A percentile compares a stretch with the other conserved stretches of the same genome.
These are phyloP conservation scores for Cisticola juncidis DNA, from an alignment of 2,113 vertebrate genomes.

Conservation along the genomic window DNA sequence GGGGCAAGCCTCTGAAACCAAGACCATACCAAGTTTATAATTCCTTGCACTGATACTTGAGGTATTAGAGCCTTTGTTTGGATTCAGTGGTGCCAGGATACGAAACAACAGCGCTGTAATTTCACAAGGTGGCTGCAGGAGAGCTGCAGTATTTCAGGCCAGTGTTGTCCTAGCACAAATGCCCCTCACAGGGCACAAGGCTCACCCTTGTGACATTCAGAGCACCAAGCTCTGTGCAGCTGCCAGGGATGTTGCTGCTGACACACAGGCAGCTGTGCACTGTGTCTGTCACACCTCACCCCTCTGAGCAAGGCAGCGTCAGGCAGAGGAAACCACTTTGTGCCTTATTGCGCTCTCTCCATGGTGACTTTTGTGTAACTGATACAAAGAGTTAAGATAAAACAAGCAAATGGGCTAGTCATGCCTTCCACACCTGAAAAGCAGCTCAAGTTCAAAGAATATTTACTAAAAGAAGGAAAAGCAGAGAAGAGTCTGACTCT, in stretches of 20 bases:
- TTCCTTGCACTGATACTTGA: background rate
- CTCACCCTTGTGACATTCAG: background rate
- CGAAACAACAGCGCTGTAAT: background rate
- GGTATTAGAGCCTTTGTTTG: background rate
- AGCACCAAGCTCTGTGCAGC: background rate
- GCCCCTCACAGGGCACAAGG: rapidly evolving
- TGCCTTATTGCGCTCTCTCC: background rate
- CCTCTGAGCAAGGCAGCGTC: background rate
- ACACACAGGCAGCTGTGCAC: background rate
- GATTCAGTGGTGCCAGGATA: background rate
- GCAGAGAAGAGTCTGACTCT: background rate
- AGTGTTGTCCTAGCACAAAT: rapidly evolving
- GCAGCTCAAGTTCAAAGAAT: background rate
- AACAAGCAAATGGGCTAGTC: background rate
- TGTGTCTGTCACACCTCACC: rapidly evolving
- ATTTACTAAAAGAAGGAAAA: background rate
- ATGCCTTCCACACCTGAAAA: background rate
- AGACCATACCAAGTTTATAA: rapidly evolving
- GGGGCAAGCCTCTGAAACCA: background rate
- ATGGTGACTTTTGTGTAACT: background rate
- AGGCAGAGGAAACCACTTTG: background rate
- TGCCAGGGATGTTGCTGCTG: background rate
- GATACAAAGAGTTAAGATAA: background rate
- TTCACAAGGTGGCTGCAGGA: background rate
- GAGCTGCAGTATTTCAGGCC: background rate